Base-by-base conservation (phyloP, 2,888 invertebrate genomes). In the Ochropleura plecta region DNA sequence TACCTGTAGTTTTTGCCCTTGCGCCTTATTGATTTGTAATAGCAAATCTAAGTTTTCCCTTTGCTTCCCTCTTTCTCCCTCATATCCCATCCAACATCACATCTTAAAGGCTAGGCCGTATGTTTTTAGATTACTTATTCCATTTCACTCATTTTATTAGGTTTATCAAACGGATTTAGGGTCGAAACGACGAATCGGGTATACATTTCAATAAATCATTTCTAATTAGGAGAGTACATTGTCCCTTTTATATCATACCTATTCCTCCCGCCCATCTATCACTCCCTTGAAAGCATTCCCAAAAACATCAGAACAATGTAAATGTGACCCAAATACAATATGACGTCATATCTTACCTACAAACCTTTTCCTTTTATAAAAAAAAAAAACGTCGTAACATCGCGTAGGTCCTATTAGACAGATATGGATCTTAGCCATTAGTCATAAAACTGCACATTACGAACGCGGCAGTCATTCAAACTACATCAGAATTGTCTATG, bases 381-480 rank as follows among this genome's bases (percentile, higher is more conserved):
- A 59, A 67, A 30, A 57, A 59, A 55, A 30, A 66, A 69, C 67
- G 18, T 64, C 48, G 10, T 59, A 14, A 63, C 69, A 83, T 53
- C 74, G 73, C 20, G 68, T 67, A 70, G 73, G 64, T 78, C 49
- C 70, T 83, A 83, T 83, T 76, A 76, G 59, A 69, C 64, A 76
- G 85, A 87, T 84, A 86, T 59, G 73, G 76, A 87, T 85, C 86
- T 77, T 49, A 44, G 62, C 60, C 59, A 68, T 79, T 70, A 70
- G 64, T 70, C 74, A 73, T 82, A 81, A 30, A 30, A 75, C 57
- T 73, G 78, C 87, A 78, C 85, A 65, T 72, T 65, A 74, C 18
- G 64, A 20, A 83, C 73, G 75, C 70, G 86, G 49, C 10, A 53
- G 59, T 55, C 71, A 73, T 86, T 63, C 79, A 44, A 65, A 83